Evolutionary conservation across 2,888 invertebrate species (phyloP).

Genomic region (Cataglyphis cursor): DNA sequence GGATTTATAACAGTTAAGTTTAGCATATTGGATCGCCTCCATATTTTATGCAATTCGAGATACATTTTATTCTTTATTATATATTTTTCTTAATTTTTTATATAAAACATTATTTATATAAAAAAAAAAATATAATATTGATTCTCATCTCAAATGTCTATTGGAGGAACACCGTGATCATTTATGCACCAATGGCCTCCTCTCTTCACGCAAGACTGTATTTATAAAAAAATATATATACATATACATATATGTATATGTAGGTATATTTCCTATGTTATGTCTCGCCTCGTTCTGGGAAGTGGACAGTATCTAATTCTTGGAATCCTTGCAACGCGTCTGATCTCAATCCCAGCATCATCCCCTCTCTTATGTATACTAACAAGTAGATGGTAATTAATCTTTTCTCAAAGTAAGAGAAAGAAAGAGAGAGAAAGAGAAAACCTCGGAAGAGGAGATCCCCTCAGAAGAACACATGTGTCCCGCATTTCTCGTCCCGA

Average conservation of each 20-base stretch:
- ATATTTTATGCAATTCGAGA: neutral
- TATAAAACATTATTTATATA: neutral
- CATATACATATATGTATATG: neutral
- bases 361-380: conserved; percentile 15
- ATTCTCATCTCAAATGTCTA: neutral
- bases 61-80: neutral
- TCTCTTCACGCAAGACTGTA: neutral
- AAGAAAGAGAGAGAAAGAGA: neutral
- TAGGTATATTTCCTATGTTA: neutral
- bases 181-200: neutral
- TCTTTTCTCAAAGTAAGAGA: conserved; percentile 52
- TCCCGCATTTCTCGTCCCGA: conserved; percentile 58
- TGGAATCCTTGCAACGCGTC: conserved; percentile 1
- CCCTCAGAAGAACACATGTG: conserved; percentile 48
- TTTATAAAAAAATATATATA: conserved; percentile 10
- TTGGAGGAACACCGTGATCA: neutral
- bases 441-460: conserved; percentile 17
- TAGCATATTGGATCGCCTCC: neutral
- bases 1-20: neutral
- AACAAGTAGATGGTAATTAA: conserved; percentile 60
- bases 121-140: neutral
- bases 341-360: conserved; percentile 4
- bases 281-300: conserved; percentile 16
- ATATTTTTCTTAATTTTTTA: neutral
- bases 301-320: conserved; percentile 34